These are phyloP conservation scores for Mactromeris polynyma DNA, from an alignment of 2,888 invertebrate species.

Conservation along the genomic window DNA sequence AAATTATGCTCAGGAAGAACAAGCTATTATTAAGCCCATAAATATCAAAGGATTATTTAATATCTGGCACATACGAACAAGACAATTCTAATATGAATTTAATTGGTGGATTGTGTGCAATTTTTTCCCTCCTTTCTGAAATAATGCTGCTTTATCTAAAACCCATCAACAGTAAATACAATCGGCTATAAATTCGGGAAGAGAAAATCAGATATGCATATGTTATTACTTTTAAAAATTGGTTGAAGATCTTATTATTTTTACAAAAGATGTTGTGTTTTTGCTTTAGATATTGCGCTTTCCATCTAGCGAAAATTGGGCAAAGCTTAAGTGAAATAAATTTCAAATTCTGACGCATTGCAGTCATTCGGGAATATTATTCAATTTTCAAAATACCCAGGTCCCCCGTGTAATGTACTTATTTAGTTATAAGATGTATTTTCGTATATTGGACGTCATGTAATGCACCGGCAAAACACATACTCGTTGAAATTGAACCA, in stretches of 20 bases:
- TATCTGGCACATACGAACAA: background rate
- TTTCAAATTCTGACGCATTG: background rate
- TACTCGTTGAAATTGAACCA: background rate
- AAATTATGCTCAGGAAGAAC: background rate
- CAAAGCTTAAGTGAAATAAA: background rate
- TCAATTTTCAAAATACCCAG: background rate
- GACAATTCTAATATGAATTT: slow-evolving; percentile 13
- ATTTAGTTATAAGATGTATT: slow-evolving; percentile 1
- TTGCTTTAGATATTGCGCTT: too few relatives aligned
- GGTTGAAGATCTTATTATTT: too few relatives aligned
- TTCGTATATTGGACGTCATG: background rate
- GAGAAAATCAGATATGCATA: background rate
- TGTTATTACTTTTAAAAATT: background rate
- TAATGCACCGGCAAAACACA: background rate
- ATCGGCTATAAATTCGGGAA: background rate
- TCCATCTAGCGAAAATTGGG: background rate
- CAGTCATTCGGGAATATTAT: background rate
- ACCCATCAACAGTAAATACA: background rate
- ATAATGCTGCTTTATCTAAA: background rate
- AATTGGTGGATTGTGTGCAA: slow-evolving; percentile 4
- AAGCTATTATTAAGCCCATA: background rate
- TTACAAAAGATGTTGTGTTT: too few relatives aligned
- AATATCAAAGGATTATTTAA: slow-evolving; percentile 3
- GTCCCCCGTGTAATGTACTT: background rate
- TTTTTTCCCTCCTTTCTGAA: background rate